These are phyloP conservation scores for Prolemur simus DNA, from an alignment of 2,113 vertebrate genomes.

Conservation along the genomic window DNA sequence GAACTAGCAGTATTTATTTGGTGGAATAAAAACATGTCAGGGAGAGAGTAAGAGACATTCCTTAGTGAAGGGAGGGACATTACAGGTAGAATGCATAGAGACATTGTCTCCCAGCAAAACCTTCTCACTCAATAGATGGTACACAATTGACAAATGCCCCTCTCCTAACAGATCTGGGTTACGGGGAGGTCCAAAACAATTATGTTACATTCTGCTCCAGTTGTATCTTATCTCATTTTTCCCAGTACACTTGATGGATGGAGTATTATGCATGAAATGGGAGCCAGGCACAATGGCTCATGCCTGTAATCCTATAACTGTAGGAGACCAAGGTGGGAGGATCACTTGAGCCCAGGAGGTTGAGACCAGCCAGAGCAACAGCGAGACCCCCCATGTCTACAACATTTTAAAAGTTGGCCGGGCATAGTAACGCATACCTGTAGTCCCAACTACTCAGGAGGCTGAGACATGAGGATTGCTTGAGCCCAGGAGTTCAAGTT, in stretches of 20 bases:
- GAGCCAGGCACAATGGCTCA: no score
- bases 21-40: not conserved
- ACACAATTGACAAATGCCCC: not conserved
- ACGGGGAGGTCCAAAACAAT: not conserved
- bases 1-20: not conserved
- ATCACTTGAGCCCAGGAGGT: no score
- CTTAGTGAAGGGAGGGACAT: not conserved
- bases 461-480: no score
- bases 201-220: not conserved
- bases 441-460: no score
- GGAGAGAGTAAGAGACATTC: not conserved
- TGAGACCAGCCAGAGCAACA: no score
- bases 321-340: no score
- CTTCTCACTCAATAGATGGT: not conserved
- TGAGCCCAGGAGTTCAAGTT: no score
- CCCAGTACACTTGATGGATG: not conserved
- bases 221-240: not conserved
- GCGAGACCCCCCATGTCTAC: no score
- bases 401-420: no score
- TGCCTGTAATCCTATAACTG: no score
- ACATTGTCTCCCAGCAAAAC: not conserved
- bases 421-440: no score
- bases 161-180: not conserved
- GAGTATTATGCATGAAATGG: not conserved
- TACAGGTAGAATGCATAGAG: not conserved